Evolutionary conservation across 2,888 invertebrate genomes (phyloP), one percentile per base, ranked within the genome.

Genomic region (Automeris io): DNA sequence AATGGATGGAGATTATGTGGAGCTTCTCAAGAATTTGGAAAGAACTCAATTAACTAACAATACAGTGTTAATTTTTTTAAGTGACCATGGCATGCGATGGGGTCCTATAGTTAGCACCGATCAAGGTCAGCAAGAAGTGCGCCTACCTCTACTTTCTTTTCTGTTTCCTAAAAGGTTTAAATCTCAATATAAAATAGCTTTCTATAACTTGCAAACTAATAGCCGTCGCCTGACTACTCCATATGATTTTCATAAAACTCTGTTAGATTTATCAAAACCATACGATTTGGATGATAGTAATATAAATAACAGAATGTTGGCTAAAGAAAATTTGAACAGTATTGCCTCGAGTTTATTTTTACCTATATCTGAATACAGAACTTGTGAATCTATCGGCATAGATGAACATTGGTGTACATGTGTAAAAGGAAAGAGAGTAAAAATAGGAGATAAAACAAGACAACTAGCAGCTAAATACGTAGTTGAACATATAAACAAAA

Each of bases 11-110:
- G 72, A 88, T 21, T 91, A 92, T 56, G 55, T 75, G 35, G 54
- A 81, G 1, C 83, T 93, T 49, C 69, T 95, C 23, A 61, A 69
- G 29, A 61, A 80, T 35, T 54, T 92, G 44, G 62, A 88, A 23
- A 43, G 73, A 0, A 81, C 86, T 0, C 70, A 88, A 29, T 70
- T 94, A 16, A 88, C 16, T 4, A n/a, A 92, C 35, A 82, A 89
- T 13, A 93, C 94, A 0, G 87, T 90, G n/a, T 42, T 92, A 12
- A 72, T 95, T 23, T 69, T 94, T 6, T 87, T 95, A 82, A 95
- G 96, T 65, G 97, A 97, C 65, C 97, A 97, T 60, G 97, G 97
- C 0, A 90, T 95, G 46, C 86, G 96, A 42, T 96, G 92, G 90
- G 96, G 96, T 0, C 81, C 83, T 1, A 93, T 95, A 47, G 88